phyloP scores from a whole-genome alignment of 2,888 invertebrate genomes.

The Scaptodrosophila latifasciaeformis region DNA sequence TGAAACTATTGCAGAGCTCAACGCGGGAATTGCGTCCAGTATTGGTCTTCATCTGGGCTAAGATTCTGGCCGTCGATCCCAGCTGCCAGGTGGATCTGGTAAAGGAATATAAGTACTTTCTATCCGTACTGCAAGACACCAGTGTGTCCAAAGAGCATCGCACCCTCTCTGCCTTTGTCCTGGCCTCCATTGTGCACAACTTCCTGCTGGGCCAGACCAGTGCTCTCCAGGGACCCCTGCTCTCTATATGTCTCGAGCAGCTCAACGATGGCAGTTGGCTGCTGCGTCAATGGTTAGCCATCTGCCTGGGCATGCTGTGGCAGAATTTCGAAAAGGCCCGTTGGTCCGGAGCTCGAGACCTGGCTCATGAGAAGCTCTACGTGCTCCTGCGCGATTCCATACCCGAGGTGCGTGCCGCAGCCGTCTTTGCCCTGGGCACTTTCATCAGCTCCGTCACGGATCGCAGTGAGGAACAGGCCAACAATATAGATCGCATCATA shows the following conservation, averaged over 20 bases:
- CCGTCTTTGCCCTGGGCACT: slow-evolving; percentile 95
- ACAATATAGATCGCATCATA: slow-evolving; percentile 94
- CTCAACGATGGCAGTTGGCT: slow-evolving; percentile 82
- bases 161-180: slow-evolving; percentile 95
- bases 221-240: slow-evolving; percentile 90
- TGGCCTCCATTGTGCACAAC: slow-evolving; percentile 94
- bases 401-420: slow-evolving; percentile 95
- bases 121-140: slow-evolving; percentile 92
- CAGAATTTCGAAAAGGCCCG: slow-evolving; percentile 89
- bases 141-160: slow-evolving; percentile 89
- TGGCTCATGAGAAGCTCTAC: slow-evolving; percentile 96
- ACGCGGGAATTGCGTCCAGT: slow-evolving; percentile 93
- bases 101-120: slow-evolving; percentile 96
- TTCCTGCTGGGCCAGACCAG: slow-evolving; percentile 93
- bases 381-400: slow-evolving; percentile 85
- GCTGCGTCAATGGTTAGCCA: slow-evolving; percentile 90
- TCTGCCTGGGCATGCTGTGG: slow-evolving; percentile 93
- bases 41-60: slow-evolving; percentile 99
- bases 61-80: slow-evolving; percentile 97
- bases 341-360: slow-evolving; percentile 96
- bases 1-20: slow-evolving; percentile 96
- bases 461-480: slow-evolving; percentile 94
- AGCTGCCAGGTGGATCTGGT: slow-evolving; percentile 96
- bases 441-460: slow-evolving; percentile 90
- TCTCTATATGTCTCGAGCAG: slow-evolving; percentile 94